Conservation (phyloP, 2,888 invertebrate genomes). For the Emesis furor region DNA sequence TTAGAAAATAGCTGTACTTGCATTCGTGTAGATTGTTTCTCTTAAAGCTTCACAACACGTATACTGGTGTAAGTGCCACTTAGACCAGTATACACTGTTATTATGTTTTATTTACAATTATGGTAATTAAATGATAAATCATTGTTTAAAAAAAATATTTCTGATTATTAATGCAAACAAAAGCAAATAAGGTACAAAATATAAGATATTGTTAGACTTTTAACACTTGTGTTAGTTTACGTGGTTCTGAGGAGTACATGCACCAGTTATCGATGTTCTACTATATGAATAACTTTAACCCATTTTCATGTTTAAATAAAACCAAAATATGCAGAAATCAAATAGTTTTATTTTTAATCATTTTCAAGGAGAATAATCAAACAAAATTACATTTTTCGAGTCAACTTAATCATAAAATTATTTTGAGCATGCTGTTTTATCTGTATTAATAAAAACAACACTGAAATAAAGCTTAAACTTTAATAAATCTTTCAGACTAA, state of each 20-base stretch:
- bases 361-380: constrained; percentile 5
- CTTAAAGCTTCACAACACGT: background rate
- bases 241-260: background rate
- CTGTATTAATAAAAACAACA: too few relatives aligned
- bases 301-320: too few relatives aligned
- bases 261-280: background rate
- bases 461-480: too few relatives aligned
- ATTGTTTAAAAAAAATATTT: background rate
- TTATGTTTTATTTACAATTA: background rate
- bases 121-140: background rate
- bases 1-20: too few relatives aligned
- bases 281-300: too few relatives aligned
- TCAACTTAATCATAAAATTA: background rate
- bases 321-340: background rate
- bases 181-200: too few relatives aligned
- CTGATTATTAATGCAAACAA: too few relatives aligned
- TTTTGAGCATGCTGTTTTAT: background rate
- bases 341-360: constrained; percentile 1
- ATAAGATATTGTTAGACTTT: too few relatives aligned
- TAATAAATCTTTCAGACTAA: too few relatives aligned
- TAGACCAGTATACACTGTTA: too few relatives aligned
- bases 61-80: background rate
- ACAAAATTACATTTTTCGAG: background rate
- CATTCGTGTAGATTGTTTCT: too few relatives aligned
- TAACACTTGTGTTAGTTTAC: too few relatives aligned